phyloP scores from a whole-genome alignment of 2,113 vertebrate species.

The Copsychus sechellarum region DNA sequence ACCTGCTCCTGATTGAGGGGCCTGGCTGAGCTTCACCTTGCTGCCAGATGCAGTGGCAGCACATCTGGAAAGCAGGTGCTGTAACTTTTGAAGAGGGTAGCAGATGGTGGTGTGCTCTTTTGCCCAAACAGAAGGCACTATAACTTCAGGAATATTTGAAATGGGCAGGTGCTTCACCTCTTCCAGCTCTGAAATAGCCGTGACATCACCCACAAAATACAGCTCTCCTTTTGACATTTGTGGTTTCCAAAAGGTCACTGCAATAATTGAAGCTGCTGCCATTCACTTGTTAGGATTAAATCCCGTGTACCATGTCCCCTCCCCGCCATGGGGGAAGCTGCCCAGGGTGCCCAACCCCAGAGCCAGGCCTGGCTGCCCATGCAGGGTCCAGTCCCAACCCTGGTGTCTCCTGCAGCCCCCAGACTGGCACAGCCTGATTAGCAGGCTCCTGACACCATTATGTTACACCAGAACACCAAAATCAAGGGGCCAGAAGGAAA shows the following conservation, averaged over 20 bases:
- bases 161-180: background rate
- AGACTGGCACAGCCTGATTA: background rate
- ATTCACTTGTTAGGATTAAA: background rate
- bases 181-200: background rate
- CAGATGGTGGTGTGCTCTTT: background rate
- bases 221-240: background rate
- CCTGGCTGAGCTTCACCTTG: background rate
- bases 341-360: accelerated
- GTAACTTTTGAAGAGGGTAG: background rate
- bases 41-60: background rate
- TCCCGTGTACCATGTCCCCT: accelerated
- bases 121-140: background rate
- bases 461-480: background rate
- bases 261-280: background rate
- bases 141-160: background rate
- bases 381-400: background rate
- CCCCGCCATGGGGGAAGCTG: accelerated
- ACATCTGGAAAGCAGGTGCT: background rate
- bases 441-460: accelerated
- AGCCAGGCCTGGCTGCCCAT: accelerated
- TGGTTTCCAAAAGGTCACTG: background rate
- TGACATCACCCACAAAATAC: background rate
- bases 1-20: background rate
- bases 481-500: background rate
- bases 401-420: background rate